phyloP scores from a whole-genome alignment of 2,797 vertebrate species.

The Catharus ustulatus region DNA sequence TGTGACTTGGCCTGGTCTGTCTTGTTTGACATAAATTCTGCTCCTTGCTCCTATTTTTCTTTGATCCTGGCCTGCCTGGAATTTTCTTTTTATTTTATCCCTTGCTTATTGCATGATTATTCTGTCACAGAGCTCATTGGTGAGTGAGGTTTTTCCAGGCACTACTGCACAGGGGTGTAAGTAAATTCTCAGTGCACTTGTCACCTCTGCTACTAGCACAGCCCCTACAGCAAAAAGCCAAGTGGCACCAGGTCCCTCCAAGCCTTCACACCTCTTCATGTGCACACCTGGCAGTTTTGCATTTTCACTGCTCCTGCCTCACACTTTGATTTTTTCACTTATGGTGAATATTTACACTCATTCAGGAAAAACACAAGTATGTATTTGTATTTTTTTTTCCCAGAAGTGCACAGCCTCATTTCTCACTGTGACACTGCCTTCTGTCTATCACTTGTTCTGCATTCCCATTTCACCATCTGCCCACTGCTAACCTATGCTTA shows the following conservation, averaged over 20 bases:
- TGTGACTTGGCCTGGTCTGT: background rate
- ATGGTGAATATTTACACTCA: background rate
- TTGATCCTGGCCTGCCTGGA: background rate
- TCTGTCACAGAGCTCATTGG: fast-evolving
- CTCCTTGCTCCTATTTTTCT: background rate
- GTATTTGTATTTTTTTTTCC: fast-evolving
- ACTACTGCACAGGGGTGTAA: background rate
- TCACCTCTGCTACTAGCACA: background rate
- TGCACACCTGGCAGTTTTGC: background rate
- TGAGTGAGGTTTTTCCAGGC: background rate
- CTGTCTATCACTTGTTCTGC: background rate
- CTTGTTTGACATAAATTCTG: background rate
- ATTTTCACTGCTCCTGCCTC: background rate
- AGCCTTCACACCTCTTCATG: background rate
- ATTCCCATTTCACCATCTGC: background rate
- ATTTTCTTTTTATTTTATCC: background rate
- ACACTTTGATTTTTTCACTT: background rate
- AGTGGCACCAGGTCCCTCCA: background rate
- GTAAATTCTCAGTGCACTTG: background rate
- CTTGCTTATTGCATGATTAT: background rate
- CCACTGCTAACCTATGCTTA: background rate
- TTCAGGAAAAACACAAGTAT: background rate
- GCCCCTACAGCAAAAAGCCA: background rate
- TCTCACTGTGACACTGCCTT: background rate
- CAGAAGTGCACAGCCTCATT: background rate